These are phyloP conservation scores for Drosophila watanabei DNA, from an alignment of 1,140 invertebrate genomes.

Conservation along the genomic window DNA sequence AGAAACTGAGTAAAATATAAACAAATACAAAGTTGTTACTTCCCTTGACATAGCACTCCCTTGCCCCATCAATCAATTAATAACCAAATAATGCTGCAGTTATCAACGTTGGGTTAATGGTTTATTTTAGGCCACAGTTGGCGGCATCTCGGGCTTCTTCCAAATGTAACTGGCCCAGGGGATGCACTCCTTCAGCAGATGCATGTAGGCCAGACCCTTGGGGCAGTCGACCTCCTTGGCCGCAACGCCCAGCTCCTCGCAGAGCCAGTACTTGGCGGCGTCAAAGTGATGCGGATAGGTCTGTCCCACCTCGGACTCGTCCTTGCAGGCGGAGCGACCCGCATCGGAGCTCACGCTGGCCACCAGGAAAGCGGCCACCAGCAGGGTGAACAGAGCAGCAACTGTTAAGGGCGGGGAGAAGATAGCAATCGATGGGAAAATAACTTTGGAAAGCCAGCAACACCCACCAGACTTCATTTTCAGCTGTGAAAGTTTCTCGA, in stretches of 20 bases:
- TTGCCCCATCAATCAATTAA: slow-evolving; percentile 8
- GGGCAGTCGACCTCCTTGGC: slow-evolving; percentile 77
- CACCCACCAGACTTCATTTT: slow-evolving; percentile 73
- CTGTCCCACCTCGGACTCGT: slow-evolving; percentile 70
- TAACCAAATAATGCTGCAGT: slow-evolving; percentile 25
- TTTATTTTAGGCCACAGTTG: slow-evolving; percentile 72
- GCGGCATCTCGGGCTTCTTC: slow-evolving; percentile 78
- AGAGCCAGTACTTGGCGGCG: slow-evolving; percentile 79
- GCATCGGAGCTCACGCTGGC: slow-evolving; percentile 50
- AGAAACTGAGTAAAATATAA: not conserved
- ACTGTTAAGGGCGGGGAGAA: slow-evolving; percentile 30
- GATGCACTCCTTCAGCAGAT: slow-evolving; percentile 79
- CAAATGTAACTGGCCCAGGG: slow-evolving; percentile 80
- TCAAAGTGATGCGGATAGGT: slow-evolving; percentile 78
- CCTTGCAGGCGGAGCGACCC: slow-evolving; percentile 75
- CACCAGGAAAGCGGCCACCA: slow-evolving; percentile 59
- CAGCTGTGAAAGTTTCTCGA: slow-evolving; percentile 48
- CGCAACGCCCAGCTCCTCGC: slow-evolving; percentile 58
- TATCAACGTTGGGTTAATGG: slow-evolving; percentile 8
- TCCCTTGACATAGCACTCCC: no score
- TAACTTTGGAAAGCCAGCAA: slow-evolving; percentile 12
- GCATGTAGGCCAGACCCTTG: slow-evolving; percentile 75
- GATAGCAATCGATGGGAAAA: slow-evolving; percentile 17
- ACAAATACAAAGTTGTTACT: not conserved
- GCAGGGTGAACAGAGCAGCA: slow-evolving; percentile 47